A percentile compares a stretch with the other conserved stretches of the same genome.
phyloP scores from a whole-genome alignment of 2,113 vertebrate species.

The Dasypus novemcinctus region DNA sequence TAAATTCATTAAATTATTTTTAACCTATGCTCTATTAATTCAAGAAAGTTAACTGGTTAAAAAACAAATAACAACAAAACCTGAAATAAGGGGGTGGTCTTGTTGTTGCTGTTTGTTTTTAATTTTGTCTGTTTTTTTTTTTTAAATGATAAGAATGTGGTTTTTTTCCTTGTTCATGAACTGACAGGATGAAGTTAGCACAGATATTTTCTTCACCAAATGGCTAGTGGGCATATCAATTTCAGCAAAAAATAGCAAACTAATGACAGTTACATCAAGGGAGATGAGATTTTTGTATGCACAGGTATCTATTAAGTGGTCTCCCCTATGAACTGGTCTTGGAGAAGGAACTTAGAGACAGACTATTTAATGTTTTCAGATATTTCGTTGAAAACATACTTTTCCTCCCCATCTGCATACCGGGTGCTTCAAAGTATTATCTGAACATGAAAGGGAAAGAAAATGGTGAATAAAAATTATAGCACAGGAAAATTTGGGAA shows the following conservation, averaged over 20 bases:
- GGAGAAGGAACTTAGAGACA: background rate
- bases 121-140: background rate
- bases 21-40: background rate
- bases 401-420: background rate
- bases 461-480: background rate
- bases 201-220: background rate
- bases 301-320: background rate
- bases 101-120: background rate
- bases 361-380: background rate
- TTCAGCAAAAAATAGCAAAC: background rate
- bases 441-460: background rate
- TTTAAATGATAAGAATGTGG: background rate
- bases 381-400: background rate
- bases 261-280: background rate
- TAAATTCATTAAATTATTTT: background rate
- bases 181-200: background rate
- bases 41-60: background rate
- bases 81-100: background rate
- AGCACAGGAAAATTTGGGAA: background rate
- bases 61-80: background rate
- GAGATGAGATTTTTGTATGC: background rate
- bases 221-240: background rate
- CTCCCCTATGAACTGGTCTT: background rate
- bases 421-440: background rate
- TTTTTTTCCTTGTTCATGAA: background rate